Percentiles rank a stretch among this genome's conserved stretches.
These are phyloP conservation scores for Lasioglossum morio DNA, from an alignment of 2,888 invertebrate genomes.

Conservation along the genomic window DNA sequence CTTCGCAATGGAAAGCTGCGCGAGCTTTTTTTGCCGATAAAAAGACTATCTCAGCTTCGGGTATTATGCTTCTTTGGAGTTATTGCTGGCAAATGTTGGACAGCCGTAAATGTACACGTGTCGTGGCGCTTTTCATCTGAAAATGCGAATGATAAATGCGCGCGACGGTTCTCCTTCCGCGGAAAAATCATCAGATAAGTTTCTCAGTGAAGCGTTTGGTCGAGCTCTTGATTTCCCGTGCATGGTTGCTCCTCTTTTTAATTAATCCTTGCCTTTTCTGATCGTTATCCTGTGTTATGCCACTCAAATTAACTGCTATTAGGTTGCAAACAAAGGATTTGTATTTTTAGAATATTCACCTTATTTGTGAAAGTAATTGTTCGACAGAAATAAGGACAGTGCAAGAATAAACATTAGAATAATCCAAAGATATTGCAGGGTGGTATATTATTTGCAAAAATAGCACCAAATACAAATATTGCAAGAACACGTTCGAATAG, in stretches of 20 bases:
- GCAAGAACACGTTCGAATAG: background rate
- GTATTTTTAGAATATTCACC: background rate
- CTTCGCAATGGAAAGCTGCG: constrained; percentile 40
- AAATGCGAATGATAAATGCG: constrained; percentile 33
- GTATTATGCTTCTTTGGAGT: constrained; percentile 56
- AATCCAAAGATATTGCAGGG: background rate
- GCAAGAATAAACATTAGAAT: background rate
- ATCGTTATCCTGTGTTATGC: background rate
- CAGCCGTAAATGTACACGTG: constrained; percentile 14
- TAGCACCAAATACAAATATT: background rate
- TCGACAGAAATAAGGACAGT: background rate
- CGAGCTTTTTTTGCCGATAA: constrained; percentile 54
- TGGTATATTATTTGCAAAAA: background rate
- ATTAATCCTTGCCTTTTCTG: background rate
- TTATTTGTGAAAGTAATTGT: background rate
- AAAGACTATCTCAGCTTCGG: constrained; percentile 49
- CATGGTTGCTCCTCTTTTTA: background rate
- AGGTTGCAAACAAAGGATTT: background rate
- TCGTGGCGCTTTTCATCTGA: constrained; percentile 32
- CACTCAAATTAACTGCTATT: background rate
- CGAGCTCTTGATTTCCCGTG: background rate
- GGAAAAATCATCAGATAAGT: constrained; percentile 10
- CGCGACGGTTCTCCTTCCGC: constrained; percentile 4
- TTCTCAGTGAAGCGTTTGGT: background rate
- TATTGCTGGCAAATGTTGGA: constrained; percentile 54